phyloP scores from a whole-genome alignment of 2,113 vertebrate species.

The Helogale parvula region DNA sequence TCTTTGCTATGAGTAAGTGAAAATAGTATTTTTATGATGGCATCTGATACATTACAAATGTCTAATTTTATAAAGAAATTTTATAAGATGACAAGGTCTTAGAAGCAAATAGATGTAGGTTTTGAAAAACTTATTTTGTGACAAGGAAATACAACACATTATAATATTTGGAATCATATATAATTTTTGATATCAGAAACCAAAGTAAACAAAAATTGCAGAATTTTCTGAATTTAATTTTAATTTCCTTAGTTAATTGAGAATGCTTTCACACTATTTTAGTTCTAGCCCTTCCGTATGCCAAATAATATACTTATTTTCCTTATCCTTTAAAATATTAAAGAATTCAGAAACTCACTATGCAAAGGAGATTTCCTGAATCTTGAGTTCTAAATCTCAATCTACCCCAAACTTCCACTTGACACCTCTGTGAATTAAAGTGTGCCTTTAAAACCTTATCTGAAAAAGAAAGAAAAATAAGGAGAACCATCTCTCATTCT shows the following conservation, averaged over 20 bases:
- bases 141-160: neutral
- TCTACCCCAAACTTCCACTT: neutral
- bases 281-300: neutral
- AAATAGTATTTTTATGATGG: neutral
- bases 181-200: neutral
- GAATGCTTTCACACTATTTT: neutral
- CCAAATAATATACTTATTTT: neutral
- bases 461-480: neutral
- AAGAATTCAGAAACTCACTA: neutral
- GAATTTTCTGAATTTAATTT: neutral
- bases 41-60: neutral
- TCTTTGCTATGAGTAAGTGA: neutral
- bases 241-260: neutral
- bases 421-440: neutral
- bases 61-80: neutral
- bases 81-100: neutral
- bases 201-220: neutral
- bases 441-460: neutral
- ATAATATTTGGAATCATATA: neutral
- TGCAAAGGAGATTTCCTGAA: neutral
- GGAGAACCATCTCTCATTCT: neutral
- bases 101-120: neutral
- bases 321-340: neutral
- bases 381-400: neutral
- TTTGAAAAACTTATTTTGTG: neutral